phyloP scores from a whole-genome alignment of 2,888 invertebrate genomes.

The Meiosimyza decipiens region DNA sequence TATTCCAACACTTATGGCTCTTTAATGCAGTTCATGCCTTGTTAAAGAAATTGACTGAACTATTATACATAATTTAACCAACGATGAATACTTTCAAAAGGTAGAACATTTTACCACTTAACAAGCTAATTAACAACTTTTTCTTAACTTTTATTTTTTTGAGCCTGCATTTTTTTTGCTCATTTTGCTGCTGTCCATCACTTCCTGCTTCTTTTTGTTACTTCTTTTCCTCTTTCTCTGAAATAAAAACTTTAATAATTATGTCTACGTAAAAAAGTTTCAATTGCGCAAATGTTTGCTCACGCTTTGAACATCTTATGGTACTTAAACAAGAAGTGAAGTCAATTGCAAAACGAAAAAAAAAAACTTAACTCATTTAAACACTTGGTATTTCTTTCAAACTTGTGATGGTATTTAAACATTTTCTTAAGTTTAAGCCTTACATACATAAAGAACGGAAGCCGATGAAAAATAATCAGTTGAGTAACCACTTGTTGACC shows the following conservation, averaged over 20 bases:
- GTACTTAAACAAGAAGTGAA: constrained; percentile 8
- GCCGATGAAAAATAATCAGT: no score
- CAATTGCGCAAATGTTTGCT: constrained; percentile 32
- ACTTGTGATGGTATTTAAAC: not conserved
- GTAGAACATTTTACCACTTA: constrained; percentile 3
- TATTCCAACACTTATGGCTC: no score
- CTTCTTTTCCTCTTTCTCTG: constrained; percentile 1
- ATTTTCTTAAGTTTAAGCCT: no score
- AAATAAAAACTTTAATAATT: constrained; percentile 30
- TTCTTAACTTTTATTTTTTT: not conserved
- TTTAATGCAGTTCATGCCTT: no score
- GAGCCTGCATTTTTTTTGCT: not conserved
- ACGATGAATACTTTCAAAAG: no score
- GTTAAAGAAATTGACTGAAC: no score
- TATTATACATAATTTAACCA: no score
- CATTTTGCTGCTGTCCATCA: not conserved
- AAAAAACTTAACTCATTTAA: not conserved
- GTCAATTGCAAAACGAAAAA: not conserved
- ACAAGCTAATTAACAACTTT: constrained; percentile 22
- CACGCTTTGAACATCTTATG: constrained; percentile 21
- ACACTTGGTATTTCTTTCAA: constrained; percentile 1
- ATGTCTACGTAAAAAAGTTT: constrained; percentile 31
- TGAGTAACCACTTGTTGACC: no score
- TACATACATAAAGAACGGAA: no score
- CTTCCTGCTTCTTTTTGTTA: not conserved